Base-by-base conservation (phyloP, 1,140 invertebrate genomes). In the Drosophila suzukii region DNA sequence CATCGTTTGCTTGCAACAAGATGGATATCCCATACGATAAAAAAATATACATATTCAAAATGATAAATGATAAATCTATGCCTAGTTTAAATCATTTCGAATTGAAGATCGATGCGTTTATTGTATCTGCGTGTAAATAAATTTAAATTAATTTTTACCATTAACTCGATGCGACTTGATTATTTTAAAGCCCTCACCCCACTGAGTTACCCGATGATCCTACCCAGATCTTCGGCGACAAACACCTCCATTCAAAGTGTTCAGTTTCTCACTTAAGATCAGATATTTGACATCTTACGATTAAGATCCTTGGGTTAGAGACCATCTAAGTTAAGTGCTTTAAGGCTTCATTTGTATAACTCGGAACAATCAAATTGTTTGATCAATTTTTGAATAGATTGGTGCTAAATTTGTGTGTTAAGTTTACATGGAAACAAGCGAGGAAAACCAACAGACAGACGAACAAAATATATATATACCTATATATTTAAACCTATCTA, bases 321-420 rank as follows among this genome's bases (percentile, higher is more conserved):
- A 70, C 43, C 67, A 20, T 36, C 30, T 75, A 75, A 56, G 63
- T 86, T 86, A 86, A 86, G 83, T 88, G 83, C 83, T 68, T 77
- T 68, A 76, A 68, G 62, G 62, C 73, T 86, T 86, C 70, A 71
- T 88, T 86, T 86, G 83, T 86, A 86, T 79, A 86, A 84, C 84
- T 89, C 80, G 81, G 84, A 89, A 89, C 84, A 89, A 89, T 89
- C 84, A 89, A 82, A 89, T 84, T 84, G 77, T 89, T 89, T 89
- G 79, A 89, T 89, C 77, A 89, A 89, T 89, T 89, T 86, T 89
- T 90, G 84, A 89, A 89, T 89, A 83, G 77, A 89, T 89, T 89
- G 84, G 84, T 89, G 84, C 84, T 89, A 89, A 90, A 90, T 89
- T 89, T 65, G 71, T 84, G 81, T 88, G 78, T 89, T 89, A 89